phyloP scores from a whole-genome alignment of 1,140 invertebrate genomes.

The Hycleus phaleratus region DNA sequence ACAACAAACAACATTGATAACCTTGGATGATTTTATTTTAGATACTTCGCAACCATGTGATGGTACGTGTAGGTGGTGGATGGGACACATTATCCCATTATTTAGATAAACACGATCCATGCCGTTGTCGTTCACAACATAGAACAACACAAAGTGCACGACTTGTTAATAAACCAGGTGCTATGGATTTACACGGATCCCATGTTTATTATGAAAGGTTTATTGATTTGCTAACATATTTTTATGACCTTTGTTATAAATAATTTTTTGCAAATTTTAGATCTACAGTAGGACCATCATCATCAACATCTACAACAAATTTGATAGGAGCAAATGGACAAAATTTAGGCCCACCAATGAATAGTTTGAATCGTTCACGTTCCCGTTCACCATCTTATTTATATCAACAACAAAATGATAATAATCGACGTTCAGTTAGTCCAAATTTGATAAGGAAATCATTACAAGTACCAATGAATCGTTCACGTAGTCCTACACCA shows the following conservation, averaged over 20 bases:
- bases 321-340: too few species aligned
- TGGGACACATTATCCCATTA: slow-evolving; percentile 97
- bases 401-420: not conserved
- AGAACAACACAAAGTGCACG: slow-evolving; percentile 53
- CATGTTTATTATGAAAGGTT: slow-evolving; percentile 79
- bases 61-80: slow-evolving; percentile 94
- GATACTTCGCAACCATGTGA: slow-evolving; percentile 93
- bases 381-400: slow-evolving; percentile 37
- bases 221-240: too few species aligned
- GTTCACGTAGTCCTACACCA: slow-evolving; percentile 37
- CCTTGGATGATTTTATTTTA: slow-evolving; percentile 38
- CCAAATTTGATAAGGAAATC: slow-evolving; percentile 33
- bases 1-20: too few species aligned
- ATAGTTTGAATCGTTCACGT: slow-evolving; percentile 42
- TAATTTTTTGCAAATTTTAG: too few species aligned
- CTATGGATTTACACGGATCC: slow-evolving; percentile 64
- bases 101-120: slow-evolving; percentile 94
- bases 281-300: too few species aligned
- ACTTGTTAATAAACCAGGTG: slow-evolving; percentile 45
- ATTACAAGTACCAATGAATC: slow-evolving; percentile 24
- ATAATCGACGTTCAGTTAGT: slow-evolving; percentile 32
- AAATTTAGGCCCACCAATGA: slow-evolving; percentile 37
- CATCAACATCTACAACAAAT: too few species aligned
- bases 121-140: slow-evolving; percentile 72
- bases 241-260: too few species aligned